Evolutionary conservation across 1,140 invertebrate species (phyloP), one percentile per base, ranked within the genome.

Genomic region (Drosophila parabipectinata): DNA sequence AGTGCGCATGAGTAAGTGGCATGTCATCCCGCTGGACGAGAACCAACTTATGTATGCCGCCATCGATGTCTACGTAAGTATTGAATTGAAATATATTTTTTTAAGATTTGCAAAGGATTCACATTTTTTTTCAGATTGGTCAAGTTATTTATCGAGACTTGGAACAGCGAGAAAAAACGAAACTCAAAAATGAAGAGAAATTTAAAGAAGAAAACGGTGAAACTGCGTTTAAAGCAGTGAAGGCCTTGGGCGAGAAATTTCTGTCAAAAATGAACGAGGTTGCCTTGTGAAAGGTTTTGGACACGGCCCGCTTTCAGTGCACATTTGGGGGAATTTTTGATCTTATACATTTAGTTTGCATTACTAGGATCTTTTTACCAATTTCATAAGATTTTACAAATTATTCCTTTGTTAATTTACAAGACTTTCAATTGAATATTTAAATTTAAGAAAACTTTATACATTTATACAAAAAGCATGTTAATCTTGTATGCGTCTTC

Each of bases 11-110:
- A 95, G 94, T 76, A 93, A 94, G 79, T 95, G 95, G 94, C 92
- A 94, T 76, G 84, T 93, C 14, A 84, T 93, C 30, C 94, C 94
- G 3, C 90, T 95, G 44, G 93, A 87, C 68, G 72, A 93, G 62
- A 92, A 92, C 9, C 94, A 95, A 77, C 91, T 93, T 76, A 85
- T 87, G 48, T 95, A 95, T 91, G 95, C 95, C 39, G 94, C 94
- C 21, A 94, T 94, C n/a, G 95, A 95, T 93, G 94, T 94, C 72
- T 95, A 94, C 92, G 94, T 95, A 28, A 12, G 1, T n/a, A 18
- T 18, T 6, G 12, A 10, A 9, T 7, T 9, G 10, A 10, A 9
- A 6, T n/a, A 73, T 26, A 9, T 47, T 41, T 4, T 4, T 30
- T 5, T 1, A 1, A 4, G 21, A 44, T 10, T 50, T 26, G 0